Conservation (phyloP, 1,140 invertebrate species). For the Andrena cerasifolii region DNA sequence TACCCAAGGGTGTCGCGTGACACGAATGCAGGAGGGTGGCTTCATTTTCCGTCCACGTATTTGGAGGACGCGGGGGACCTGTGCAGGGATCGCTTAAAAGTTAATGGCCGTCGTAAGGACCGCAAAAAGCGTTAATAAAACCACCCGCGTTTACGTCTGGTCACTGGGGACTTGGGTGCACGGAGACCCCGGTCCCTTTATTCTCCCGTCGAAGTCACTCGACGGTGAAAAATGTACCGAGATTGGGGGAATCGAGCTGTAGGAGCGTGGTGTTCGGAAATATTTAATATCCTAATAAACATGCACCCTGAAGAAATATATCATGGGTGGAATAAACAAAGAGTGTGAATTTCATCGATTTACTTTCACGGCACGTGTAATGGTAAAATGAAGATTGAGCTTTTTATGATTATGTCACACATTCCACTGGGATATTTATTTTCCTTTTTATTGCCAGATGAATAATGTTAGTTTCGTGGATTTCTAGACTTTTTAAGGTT, state of each 20-base stretch:
- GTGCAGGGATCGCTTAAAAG: background rate
- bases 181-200: no score
- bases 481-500: no score
- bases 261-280: background rate
- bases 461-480: no score
- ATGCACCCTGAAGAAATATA: no score
- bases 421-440: no score
- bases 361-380: no score
- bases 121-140: background rate
- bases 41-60: constrained; percentile 17
- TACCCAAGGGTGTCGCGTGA: background rate
- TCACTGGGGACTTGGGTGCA: background rate
- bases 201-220: background rate
- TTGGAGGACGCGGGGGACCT: constrained; percentile 4
- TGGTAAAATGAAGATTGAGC: no score
- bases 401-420: no score
- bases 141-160: background rate
- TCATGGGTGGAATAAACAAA: no score
- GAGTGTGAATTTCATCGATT: no score
- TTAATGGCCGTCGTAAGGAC: constrained; percentile 1
- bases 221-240: background rate
- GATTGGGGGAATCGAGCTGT: background rate
- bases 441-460: no score
- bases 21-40: background rate
- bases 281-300: background rate